Evolutionary conservation across 2,888 invertebrate species (phyloP), one percentile per base, ranked within the genome.

Genomic region (Seira sanloemensis): DNA sequence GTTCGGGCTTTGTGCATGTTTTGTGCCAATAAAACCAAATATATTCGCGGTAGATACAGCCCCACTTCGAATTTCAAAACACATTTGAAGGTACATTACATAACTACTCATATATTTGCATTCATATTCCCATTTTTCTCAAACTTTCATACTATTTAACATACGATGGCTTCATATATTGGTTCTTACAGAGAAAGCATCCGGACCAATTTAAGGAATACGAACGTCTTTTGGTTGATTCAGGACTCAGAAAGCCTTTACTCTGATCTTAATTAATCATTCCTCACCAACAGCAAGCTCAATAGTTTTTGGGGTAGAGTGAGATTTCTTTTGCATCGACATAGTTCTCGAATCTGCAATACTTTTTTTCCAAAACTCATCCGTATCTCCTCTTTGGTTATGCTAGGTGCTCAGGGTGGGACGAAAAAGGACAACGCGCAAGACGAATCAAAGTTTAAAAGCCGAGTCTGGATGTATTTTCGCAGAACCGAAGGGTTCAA

Each of bases 61-160:
- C 69, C 81, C 9, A 71, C 81, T 0, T 81, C 81, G 26, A 81
- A 81, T 66, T 81, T 81, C 26, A 81, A 46, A 19, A 81, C 81
- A 7, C 81, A 81, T 71, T 71, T 81, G 18, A 81, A 81, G 81
- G 81, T 81, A 76, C 21, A 24, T 67, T 67, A 1, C 9, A 23
- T 26, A 12, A 7, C 37, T 37, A 37, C 12, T 7, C n/a, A 69
- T 73, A 18, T 58, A 58, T 24, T 23, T 68, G 19, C 12, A 76
- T 26, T 25, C 16, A 37, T 46, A 65, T 25, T 12, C 62, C 23
- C 26, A 21, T 25, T 19, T 25, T 0, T 25, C n/a, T n/a, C n/a
- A n/a, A 24, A 58, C 2, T 25, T 7, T 27, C 7, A 26, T 19
- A 62, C 16, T 1, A 69, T 27, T 1, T 69, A n/a, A n/a, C n/a